Evolutionary conservation across 2,888 invertebrate genomes (phyloP).

Genomic region (Heteropelma amictum): DNA sequence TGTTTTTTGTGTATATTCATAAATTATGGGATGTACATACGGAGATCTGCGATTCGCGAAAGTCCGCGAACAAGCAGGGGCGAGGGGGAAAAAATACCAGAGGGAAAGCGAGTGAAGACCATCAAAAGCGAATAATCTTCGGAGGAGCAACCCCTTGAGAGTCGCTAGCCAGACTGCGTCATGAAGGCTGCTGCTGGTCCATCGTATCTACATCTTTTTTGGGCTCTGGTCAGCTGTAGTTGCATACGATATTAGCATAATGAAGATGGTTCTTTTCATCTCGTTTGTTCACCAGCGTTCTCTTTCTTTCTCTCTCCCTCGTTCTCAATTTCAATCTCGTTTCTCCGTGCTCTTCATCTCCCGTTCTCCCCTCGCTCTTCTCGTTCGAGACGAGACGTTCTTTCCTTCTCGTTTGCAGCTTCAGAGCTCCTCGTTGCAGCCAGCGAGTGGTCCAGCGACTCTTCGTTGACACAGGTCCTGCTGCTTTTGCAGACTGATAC

Average conservation of each 20-base stretch:
- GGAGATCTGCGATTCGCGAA: not conserved
- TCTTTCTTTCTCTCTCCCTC: constrained; percentile 31
- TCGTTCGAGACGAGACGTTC: constrained; percentile 8
- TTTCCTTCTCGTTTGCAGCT: constrained; percentile 55
- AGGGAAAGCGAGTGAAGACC: not conserved
- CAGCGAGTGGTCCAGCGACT: constrained; percentile 58
- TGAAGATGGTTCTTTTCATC: constrained; percentile 62
- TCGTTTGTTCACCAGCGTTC: too few species aligned
- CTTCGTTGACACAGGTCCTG: constrained; percentile 57
- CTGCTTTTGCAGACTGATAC: constrained; percentile 41
- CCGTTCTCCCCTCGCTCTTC: constrained; percentile 60
- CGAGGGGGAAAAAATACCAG: not conserved
- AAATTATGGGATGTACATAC: not conserved
- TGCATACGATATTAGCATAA: constrained; percentile 74
- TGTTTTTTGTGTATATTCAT: not conserved
- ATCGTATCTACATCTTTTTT: constrained; percentile 71
- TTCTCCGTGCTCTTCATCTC: constrained; percentile 46
- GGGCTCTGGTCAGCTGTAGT: constrained; percentile 70
- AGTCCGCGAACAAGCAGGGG: not conserved
- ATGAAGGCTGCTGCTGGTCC: constrained; percentile 53
- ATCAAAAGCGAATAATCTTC: constrained; percentile 32
- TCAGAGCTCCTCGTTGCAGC: constrained; percentile 45
- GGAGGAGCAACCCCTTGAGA: constrained; percentile 22
- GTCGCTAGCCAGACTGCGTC: constrained; percentile 8
- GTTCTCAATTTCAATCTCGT: constrained; percentile 55